Percentiles rank a stretch among this genome's conserved stretches.
phyloP scores from a whole-genome alignment of 2,888 invertebrate genomes.

The Mystacides longicornis region DNA sequence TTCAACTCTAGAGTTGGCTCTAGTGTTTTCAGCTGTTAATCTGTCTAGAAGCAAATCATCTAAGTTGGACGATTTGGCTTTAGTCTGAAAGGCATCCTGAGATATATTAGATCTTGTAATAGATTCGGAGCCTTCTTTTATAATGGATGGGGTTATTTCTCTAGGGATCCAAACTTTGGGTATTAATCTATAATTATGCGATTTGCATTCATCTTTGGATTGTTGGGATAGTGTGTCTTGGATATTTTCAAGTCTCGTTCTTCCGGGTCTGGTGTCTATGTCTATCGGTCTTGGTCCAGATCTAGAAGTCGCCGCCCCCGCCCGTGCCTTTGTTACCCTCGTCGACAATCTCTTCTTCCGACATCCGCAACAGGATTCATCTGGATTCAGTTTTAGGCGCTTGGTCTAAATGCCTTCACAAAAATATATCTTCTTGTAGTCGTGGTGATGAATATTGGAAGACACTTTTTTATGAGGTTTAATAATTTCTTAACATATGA shows the following conservation, averaged over 20 bases:
- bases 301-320: conserved; percentile 21
- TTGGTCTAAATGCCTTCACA: neutral
- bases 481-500: neutral
- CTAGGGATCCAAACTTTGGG: conserved; percentile 10
- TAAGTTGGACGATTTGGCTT: neutral
- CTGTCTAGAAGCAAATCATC: neutral
- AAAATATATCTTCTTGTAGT: no score
- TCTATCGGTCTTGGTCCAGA: conserved; percentile 6
- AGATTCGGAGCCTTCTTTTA: conserved; percentile 7
- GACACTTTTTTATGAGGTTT: no score
- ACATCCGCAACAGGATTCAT: conserved; percentile 9
- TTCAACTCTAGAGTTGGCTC: conserved; percentile 4
- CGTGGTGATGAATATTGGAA: no score
- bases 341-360: conserved; percentile 16
- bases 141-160: conserved; percentile 4
- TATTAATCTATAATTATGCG: conserved; percentile 3
- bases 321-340: conserved; percentile 15
- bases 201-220: neutral
- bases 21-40: conserved; percentile 1
- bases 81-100: neutral
- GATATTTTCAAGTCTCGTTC: neutral
- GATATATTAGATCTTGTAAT: conserved; percentile 8
- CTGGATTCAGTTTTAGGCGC: conserved; percentile 1
- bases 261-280: neutral
- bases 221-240: neutral